Conservation (phyloP, 1,140 invertebrate genomes). For the Brachionus asplanchnoidis region DNA sequence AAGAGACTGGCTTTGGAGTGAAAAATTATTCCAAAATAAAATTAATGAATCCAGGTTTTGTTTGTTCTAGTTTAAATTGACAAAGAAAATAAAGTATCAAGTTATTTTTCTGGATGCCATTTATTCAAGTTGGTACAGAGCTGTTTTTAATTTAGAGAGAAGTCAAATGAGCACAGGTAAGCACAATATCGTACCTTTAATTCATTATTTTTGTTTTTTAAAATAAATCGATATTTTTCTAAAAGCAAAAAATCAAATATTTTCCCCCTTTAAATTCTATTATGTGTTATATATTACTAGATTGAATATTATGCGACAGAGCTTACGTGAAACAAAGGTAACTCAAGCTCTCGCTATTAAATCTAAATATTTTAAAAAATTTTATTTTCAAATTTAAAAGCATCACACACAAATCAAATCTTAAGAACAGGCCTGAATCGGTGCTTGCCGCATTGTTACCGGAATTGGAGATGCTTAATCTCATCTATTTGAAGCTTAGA, state of each 20-base stretch:
- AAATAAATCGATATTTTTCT: constrained; percentile 27
- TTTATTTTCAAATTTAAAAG: neutral
- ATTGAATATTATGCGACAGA: constrained; percentile 13
- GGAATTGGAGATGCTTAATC: neutral
- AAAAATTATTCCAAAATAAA: no score
- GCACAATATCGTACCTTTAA: neutral
- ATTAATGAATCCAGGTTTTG: no score
- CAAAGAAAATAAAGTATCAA: neutral
- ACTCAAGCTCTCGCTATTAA: neutral
- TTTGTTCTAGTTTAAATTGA: no score
- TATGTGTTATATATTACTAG: neutral
- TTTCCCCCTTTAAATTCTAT: neutral
- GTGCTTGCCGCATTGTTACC: neutral
- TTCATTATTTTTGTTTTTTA: neutral
- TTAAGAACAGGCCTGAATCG: neutral
- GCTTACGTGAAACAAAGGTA: constrained; percentile 33
- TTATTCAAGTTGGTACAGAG: neutral
- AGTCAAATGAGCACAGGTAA: constrained; percentile 26
- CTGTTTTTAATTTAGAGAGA: neutral
- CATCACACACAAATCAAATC: neutral
- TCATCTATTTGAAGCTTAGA: neutral
- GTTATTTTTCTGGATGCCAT: neutral
- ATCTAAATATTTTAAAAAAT: neutral
- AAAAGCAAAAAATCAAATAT: neutral
- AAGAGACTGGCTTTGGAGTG: no score